Percentiles rank a stretch among this genome's conserved stretches.
These are phyloP conservation scores for Mythimna albipuncta DNA, from an alignment of 2,888 invertebrate genomes.

Conservation along the genomic window DNA sequence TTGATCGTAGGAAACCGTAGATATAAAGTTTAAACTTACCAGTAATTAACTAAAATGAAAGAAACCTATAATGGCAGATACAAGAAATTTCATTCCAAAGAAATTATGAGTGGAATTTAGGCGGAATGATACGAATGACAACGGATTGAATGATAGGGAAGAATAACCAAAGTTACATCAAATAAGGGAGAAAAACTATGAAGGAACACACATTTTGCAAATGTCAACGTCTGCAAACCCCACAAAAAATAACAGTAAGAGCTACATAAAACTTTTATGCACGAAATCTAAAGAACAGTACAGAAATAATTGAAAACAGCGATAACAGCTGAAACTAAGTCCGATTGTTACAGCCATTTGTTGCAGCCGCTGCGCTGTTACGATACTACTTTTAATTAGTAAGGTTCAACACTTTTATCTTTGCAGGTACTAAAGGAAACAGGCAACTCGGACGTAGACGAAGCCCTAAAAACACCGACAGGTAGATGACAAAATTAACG, in stretches of 20 bases:
- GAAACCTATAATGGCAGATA: too few species aligned
- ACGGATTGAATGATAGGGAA: too few species aligned
- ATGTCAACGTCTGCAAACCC: not conserved
- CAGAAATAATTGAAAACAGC: conserved; percentile 56
- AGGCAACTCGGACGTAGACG: conserved; percentile 7
- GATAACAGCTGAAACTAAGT: conserved; percentile 46
- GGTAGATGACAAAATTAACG: conserved; percentile 6
- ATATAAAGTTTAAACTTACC: not conserved
- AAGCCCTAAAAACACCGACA: conserved; percentile 29
- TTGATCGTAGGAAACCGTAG: not conserved
- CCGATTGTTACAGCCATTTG: conserved; percentile 53
- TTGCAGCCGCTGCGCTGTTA: conserved; percentile 34
- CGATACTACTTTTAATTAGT: conserved; percentile 48
- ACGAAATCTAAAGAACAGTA: conserved; percentile 31
- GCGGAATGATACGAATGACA: too few species aligned
- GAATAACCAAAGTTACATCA: too few species aligned
- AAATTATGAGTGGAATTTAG: too few species aligned
- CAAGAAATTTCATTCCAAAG: too few species aligned
- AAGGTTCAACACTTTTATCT: conserved; percentile 3
- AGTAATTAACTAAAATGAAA: not conserved
- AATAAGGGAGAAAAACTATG: not conserved
- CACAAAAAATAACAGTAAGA: not conserved
- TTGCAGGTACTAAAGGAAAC: conserved; percentile 1
- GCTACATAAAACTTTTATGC: conserved; percentile 21
- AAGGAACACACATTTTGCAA: not conserved